These are phyloP conservation scores for Mylabris phalerata DNA, from an alignment of 1,140 invertebrate genomes.

Conservation along the genomic window DNA sequence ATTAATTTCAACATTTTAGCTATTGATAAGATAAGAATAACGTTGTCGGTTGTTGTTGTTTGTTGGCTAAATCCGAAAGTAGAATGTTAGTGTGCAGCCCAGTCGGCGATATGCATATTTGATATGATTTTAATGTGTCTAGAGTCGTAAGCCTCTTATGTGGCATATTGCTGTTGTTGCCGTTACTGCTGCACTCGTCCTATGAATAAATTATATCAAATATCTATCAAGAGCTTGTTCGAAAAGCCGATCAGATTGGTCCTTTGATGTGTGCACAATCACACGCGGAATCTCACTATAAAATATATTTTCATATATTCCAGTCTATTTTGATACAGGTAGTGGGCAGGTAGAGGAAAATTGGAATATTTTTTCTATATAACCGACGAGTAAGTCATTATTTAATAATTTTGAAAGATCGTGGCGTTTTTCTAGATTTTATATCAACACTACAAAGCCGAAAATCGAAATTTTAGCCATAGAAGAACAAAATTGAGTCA, in stretches of 20 bases:
- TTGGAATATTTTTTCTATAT: no score
- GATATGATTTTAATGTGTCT: constrained; percentile 46
- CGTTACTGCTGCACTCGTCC: constrained; percentile 31
- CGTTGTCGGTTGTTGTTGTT: background rate
- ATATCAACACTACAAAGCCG: no score
- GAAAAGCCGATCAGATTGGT: constrained; percentile 41
- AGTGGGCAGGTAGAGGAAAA: no score
- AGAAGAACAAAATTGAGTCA: no score
- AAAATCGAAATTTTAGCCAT: no score
- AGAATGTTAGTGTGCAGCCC: constrained; percentile 22
- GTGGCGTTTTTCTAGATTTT: no score
- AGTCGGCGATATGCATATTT: constrained; percentile 43
- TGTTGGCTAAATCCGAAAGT: constrained; percentile 33
- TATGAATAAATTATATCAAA: constrained; percentile 46
- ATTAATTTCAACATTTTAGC: no score
- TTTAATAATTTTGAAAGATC: no score
- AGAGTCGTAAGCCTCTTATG: constrained; percentile 43
- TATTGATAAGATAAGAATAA: background rate
- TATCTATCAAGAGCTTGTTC: constrained; percentile 39
- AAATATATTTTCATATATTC: no score
- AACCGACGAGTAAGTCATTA: no score
- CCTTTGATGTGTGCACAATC: constrained; percentile 33
- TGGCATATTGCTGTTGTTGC: constrained; percentile 32
- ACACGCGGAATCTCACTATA: no score
- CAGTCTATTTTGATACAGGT: no score